Evolutionary conservation across 1,140 invertebrate species (phyloP).

Genomic region (Lepidurus packardi): DNA sequence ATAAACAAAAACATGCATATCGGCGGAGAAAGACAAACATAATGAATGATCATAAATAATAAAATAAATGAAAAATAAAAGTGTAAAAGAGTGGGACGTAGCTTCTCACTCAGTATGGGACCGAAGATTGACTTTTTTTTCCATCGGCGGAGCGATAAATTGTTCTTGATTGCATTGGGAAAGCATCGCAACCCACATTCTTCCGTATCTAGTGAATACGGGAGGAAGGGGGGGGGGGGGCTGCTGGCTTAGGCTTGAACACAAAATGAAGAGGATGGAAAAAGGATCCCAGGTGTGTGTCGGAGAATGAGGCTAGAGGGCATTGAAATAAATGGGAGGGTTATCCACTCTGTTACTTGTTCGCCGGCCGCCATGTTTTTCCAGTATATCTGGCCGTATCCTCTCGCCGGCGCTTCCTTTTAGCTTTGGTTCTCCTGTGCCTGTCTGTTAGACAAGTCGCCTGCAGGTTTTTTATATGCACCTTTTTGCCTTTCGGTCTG

Average conservation of each 20-base stretch:
- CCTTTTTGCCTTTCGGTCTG: not conserved
- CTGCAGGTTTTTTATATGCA: not conserved
- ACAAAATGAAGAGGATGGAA: not conserved
- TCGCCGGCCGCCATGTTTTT: not conserved
- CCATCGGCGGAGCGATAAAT: no score
- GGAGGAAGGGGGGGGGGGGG: no score
- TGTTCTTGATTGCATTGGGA: no score
- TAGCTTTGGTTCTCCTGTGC: not conserved
- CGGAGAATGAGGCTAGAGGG: not conserved
- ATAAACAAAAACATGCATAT: no score
- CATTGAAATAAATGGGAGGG: constrained; percentile 6
- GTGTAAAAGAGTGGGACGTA: no score
- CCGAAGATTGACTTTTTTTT: no score
- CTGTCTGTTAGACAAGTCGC: not conserved
- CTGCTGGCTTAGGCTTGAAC: not conserved
- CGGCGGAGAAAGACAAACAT: no score
- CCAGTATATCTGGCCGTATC: not conserved
- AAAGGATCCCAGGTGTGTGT: constrained; percentile 9
- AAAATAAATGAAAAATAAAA: no score
- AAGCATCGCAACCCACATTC: no score
- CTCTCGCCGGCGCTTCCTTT: not conserved
- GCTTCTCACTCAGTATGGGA: no score
- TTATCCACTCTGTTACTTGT: not conserved
- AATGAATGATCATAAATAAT: no score
- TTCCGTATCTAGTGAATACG: no score